phyloP scores from a whole-genome alignment of 2,888 invertebrate species.

The Blastobasis lacticolella region DNA sequence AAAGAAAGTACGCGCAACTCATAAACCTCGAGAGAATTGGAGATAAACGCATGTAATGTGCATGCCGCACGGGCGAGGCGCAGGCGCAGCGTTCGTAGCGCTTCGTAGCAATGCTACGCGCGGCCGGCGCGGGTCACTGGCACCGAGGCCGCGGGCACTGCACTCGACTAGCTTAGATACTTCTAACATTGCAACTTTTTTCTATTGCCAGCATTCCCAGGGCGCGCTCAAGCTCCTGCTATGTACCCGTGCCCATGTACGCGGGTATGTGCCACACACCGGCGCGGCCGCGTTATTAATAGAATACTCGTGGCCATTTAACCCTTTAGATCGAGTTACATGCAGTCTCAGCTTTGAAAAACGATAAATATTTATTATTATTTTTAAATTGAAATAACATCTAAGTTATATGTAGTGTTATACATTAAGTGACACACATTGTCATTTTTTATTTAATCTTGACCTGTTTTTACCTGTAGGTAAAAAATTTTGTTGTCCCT shows the following conservation, averaged over 20 bases:
- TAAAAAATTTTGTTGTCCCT: too few species aligned
- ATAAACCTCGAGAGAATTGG: too few species aligned
- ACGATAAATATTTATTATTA: neutral
- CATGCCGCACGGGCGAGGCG: neutral
- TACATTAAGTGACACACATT: too few species aligned
- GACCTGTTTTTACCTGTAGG: too few species aligned
- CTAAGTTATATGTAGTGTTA: too few species aligned
- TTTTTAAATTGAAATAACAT: neutral
- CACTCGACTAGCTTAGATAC: constrained; percentile 68
- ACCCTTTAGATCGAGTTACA: neutral
- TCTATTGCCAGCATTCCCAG: constrained; percentile 63
- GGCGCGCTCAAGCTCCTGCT: constrained; percentile 19
- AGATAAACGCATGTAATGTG: too few species aligned
- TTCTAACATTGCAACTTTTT: constrained; percentile 68
- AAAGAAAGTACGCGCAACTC: too few species aligned
- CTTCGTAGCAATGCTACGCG: constrained; percentile 34
- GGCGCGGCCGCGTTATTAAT: constrained; percentile 2
- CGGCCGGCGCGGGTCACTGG: constrained; percentile 54
- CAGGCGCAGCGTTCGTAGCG: constrained; percentile 27
- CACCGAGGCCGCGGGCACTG: constrained; percentile 56
- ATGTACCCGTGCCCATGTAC: neutral
- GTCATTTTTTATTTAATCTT: too few species aligned
- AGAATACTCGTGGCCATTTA: neutral
- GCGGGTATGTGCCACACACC: neutral
- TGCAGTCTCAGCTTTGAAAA: neutral